Conservation (phyloP, 2,113 vertebrate genomes). For the Zapus hudsonius region DNA sequence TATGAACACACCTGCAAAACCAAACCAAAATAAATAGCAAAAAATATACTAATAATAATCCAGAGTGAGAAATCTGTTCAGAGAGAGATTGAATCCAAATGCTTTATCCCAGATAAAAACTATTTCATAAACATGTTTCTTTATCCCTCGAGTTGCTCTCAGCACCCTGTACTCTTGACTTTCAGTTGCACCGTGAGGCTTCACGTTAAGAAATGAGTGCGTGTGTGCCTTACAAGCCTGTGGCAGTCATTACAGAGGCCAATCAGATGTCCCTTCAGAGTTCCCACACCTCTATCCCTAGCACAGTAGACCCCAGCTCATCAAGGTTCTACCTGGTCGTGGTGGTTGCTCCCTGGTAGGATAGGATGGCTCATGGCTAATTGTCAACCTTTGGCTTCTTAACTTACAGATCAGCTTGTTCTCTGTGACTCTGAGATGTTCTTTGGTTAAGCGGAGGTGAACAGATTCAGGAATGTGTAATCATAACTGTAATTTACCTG, state of each 20-base stretch:
- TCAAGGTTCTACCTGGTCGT: neutral
- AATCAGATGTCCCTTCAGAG: neutral
- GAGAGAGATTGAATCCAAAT: neutral
- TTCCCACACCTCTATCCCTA: neutral
- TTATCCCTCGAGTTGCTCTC: neutral
- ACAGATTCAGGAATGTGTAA: neutral
- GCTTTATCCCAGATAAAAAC: neutral
- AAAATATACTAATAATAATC: too few species aligned
- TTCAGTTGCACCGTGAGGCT: neutral
- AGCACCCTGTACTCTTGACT: neutral
- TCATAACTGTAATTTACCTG: neutral
- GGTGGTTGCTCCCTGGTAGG: neutral
- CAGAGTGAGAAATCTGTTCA: neutral
- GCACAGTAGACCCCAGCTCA: neutral
- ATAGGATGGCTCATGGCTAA: neutral
- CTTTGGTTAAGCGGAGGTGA: neutral
- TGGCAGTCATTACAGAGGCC: neutral
- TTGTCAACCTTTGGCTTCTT: neutral
- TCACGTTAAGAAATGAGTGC: neutral
- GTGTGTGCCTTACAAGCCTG: neutral
- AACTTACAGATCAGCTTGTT: neutral
- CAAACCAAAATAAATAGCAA: too few species aligned
- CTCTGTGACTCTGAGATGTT: neutral
- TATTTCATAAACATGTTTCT: neutral
- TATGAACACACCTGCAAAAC: too few species aligned